A percentile compares a stretch with the other conserved stretches of the same genome.
Evolutionary conservation across 1,140 invertebrate genomes (phyloP).

Genomic region (Drosophila arawakana): DNA sequence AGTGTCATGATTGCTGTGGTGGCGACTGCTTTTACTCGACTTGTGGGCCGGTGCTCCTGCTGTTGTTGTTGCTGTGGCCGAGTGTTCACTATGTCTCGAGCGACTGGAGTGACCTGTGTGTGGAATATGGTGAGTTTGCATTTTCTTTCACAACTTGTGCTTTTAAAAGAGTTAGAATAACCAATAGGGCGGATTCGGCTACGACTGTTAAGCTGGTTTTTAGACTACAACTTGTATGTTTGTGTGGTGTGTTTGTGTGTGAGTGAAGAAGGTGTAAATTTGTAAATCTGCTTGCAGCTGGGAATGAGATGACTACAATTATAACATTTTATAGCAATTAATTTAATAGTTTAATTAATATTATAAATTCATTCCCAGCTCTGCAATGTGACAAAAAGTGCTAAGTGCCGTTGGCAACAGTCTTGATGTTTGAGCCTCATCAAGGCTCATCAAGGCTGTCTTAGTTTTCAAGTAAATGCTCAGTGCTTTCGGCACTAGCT

Average conservation of each 20-base stretch:
- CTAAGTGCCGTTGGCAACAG: constrained; percentile 18
- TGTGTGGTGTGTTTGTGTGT: constrained; percentile 11
- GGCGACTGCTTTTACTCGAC: constrained; percentile 62
- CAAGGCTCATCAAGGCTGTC: constrained; percentile 23
- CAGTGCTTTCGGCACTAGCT: constrained; percentile 18
- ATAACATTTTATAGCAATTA: neutral
- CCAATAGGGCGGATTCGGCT: constrained; percentile 11
- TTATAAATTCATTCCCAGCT: constrained; percentile 33
- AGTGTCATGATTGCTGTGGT: constrained; percentile 49
- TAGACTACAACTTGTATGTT: constrained; percentile 10
- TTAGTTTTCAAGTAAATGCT: constrained; percentile 39
- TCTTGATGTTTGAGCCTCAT: constrained; percentile 19
- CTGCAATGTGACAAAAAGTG: constrained; percentile 28
- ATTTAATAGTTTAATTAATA: neutral
- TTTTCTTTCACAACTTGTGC: neutral
- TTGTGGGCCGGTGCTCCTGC: constrained; percentile 39
- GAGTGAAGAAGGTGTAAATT: constrained; percentile 6
- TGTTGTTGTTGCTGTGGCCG: constrained; percentile 3
- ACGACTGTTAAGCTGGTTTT: constrained; percentile 29
- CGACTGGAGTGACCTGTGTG: constrained; percentile 80
- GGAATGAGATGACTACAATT: constrained; percentile 23
- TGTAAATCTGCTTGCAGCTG: constrained; percentile 10
- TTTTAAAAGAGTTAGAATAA: constrained; percentile 13
- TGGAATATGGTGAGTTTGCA: constrained; percentile 5
- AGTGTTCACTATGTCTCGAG: constrained; percentile 71